Evolutionary conservation across 2,888 invertebrate species (phyloP).

Genomic region (Platycheirus rosarum): DNA sequence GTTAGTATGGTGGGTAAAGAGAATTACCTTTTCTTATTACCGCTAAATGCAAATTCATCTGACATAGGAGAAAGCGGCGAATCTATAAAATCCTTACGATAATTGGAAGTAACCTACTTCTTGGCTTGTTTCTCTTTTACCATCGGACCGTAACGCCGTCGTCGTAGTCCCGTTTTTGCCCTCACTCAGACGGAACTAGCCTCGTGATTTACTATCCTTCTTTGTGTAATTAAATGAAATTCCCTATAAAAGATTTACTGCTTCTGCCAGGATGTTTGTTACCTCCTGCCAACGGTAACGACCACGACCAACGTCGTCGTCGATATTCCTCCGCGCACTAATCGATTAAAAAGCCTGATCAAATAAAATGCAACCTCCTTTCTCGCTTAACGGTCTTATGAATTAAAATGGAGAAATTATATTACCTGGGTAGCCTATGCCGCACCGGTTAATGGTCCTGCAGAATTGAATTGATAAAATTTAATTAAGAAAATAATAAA

Average conservation of each 20-base stretch:
- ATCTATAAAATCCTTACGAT: slow-evolving; percentile 64
- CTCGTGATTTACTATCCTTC: slow-evolving; percentile 47
- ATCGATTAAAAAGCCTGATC: slow-evolving; percentile 62
- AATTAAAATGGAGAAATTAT: slow-evolving; percentile 63
- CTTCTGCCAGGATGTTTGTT: slow-evolving; percentile 36
- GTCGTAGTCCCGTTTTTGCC: slow-evolving; percentile 3
- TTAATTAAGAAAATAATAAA: slow-evolving; percentile 54
- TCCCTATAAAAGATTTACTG: slow-evolving; percentile 64
- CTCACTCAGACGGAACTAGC: slow-evolving; percentile 58
- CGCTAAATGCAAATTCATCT: slow-evolving; percentile 72
- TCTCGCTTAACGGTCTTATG: slow-evolving; percentile 36
- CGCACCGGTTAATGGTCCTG: too few relatives aligned
- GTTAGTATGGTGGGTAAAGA: background rate
- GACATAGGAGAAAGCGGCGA: slow-evolving; percentile 22
- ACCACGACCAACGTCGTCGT: slow-evolving; percentile 9
- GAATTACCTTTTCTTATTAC: slow-evolving; percentile 63
- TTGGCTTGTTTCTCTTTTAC: background rate
- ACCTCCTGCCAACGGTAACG: background rate
- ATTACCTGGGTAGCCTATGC: slow-evolving; percentile 30
- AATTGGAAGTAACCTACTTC: slow-evolving; percentile 55
- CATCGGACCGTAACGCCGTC: background rate
- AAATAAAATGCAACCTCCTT: slow-evolving; percentile 47
- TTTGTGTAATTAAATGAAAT: slow-evolving; percentile 69
- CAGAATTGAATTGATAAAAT: slow-evolving; percentile 63
- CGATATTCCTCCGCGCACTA: slow-evolving; percentile 17